Evolutionary conservation across 2,113 vertebrate genomes (phyloP).

Genomic region (Cnemophilus loriae): DNA sequence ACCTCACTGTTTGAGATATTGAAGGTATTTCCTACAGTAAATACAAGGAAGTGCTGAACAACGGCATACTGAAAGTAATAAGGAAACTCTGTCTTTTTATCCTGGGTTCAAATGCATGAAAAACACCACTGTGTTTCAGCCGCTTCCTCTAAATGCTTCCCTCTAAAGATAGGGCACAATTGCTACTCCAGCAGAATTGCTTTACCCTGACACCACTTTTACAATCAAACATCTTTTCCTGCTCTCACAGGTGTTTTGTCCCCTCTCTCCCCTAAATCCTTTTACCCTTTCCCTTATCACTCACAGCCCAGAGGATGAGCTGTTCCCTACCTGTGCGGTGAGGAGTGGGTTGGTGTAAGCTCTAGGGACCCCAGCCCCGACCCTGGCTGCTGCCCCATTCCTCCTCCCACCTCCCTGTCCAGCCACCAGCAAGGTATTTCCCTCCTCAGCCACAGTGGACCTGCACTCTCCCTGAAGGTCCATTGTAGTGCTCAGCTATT

Average conservation of each 20-base stretch:
- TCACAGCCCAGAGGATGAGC: rapidly evolving
- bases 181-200: background rate
- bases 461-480: background rate
- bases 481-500: rapidly evolving
- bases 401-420: rapidly evolving
- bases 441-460: rapidly evolving
- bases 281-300: background rate
- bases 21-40: conserved; percentile 58
- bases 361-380: background rate
- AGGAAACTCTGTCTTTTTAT: conserved; percentile 39
- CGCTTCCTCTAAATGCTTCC: background rate
- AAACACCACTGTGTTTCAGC: background rate
- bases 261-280: background rate
- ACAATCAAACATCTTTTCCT: background rate
- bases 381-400: rapidly evolving
- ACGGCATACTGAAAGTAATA: conserved; percentile 12
- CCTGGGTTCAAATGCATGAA: conserved; percentile 13
- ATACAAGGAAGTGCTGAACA: conserved; percentile 24
- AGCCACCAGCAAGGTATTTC: background rate
- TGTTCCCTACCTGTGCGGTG: rapidly evolving
- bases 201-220: background rate
- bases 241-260: background rate
- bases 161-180: background rate
- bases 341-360: background rate
- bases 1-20: conserved; percentile 33